Evolutionary conservation across 92 coral and sea anemone species (phyloP).

Genomic region (Virgularia gustaviana): DNA sequence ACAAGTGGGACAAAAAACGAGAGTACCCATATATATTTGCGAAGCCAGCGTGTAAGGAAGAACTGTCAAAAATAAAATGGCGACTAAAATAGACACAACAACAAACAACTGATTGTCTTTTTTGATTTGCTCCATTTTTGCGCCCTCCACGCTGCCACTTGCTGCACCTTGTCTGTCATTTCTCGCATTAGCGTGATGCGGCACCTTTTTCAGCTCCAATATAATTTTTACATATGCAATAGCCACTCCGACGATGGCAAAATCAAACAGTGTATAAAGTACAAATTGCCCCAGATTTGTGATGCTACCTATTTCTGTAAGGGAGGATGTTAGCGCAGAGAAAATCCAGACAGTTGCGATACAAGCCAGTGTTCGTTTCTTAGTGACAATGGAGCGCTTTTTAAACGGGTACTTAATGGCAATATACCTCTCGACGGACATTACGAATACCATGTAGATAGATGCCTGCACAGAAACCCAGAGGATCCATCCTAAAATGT

Average conservation of each 20-base stretch:
- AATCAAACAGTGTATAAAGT: conserved; percentile 2
- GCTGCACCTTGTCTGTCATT: not conserved
- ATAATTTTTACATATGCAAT: not conserved
- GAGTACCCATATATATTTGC: not conserved
- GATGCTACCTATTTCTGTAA: not conserved
- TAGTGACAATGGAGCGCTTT: conserved; percentile 6
- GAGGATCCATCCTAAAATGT: not conserved
- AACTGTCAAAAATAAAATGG: conserved; percentile 8
- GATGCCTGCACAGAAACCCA: conserved; percentile 20
- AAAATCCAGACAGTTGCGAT: not conserved
- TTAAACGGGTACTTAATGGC: conserved; percentile 15
- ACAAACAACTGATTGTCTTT: conserved; percentile 1
- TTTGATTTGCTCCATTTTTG: not conserved
- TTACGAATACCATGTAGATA: not conserved
- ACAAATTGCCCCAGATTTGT: not conserved
- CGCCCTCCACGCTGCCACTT: not conserved
- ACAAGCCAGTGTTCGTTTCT: conserved; percentile 1
- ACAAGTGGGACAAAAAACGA: not conserved
- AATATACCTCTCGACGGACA: conserved; percentile 15
- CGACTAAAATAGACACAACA: conserved; percentile 1
- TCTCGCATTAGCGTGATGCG: not conserved
- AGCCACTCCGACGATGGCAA: not conserved
- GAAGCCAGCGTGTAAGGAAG: conserved; percentile 17
- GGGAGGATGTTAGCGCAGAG: not conserved
- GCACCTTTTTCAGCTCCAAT: not conserved